These are phyloP conservation scores for Cyphomyrus discorhynchus DNA, from an alignment of 2,113 vertebrate species.

Conservation along the genomic window DNA sequence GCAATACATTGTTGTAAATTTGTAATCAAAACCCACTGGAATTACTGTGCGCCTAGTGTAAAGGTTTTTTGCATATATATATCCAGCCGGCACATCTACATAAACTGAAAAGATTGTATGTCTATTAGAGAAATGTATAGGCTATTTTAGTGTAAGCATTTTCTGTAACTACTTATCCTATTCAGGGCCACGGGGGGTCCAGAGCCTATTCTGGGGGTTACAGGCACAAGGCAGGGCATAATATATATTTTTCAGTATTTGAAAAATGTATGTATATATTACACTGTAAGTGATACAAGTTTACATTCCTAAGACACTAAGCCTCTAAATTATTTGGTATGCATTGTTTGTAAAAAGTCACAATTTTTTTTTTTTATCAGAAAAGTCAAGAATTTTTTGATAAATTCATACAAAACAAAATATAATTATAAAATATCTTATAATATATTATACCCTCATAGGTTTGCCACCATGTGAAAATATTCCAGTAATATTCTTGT, in stretches of 20 bases:
- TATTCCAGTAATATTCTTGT: neutral
- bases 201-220: neutral
- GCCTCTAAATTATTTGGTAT: neutral
- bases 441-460: neutral
- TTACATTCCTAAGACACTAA: neutral
- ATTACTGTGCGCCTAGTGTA: neutral
- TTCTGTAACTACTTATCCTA: neutral
- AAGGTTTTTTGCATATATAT: neutral
- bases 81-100: neutral
- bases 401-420: neutral
- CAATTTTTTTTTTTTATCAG: neutral
- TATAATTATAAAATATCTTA: neutral
- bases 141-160: neutral
- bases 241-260: neutral
- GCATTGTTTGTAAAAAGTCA: neutral
- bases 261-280: neutral
- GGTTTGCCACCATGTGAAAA: neutral
- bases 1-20: neutral
- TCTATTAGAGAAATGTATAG: neutral
- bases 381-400: neutral
- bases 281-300: neutral
- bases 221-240: neutral
- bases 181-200: neutral
- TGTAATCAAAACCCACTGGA: neutral
- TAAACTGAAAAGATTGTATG: neutral